phyloP scores from a whole-genome alignment of 2,797 vertebrate species.

The Pseudomugil gertrudae region DNA sequence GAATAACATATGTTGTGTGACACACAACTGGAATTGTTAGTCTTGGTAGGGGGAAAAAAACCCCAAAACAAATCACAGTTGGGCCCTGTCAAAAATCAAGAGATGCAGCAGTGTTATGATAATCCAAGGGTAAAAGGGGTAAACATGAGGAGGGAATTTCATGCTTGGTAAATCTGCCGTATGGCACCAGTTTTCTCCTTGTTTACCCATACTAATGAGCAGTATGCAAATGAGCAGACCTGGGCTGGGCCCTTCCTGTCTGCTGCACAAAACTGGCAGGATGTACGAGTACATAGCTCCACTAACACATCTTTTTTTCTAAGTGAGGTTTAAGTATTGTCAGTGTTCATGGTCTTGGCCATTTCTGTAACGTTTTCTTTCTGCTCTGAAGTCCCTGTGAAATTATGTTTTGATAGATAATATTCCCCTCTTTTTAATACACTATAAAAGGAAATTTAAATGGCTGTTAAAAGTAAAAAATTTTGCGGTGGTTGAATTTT shows the following conservation, averaged over 20 bases:
- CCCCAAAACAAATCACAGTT: conserved; percentile 46
- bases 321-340: conserved; percentile 15
- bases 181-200: conserved; percentile 75
- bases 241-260: conserved; percentile 43
- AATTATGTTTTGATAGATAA: conserved; percentile 47
- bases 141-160: conserved; percentile 81
- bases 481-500: conserved; percentile 19
- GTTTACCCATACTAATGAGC: conserved; percentile 82
- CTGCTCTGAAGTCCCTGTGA: conserved; percentile 28
- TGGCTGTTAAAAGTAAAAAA: conserved; percentile 1
- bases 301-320: conserved; percentile 7
- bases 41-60: conserved; percentile 32
- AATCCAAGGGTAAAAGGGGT: conserved; percentile 78
- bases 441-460: conserved; percentile 12
- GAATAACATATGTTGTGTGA: conserved; percentile 37
- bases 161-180: conserved; percentile 76
- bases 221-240: conserved; percentile 76
- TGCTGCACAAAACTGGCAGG: conserved; percentile 41
- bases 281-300: conserved; percentile 30
- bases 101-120: conserved; percentile 52
- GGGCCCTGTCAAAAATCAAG: conserved; percentile 62
- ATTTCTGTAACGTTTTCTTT: conserved; percentile 12
- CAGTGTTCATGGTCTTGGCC: conserved; percentile 23
- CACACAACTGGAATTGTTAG: conserved; percentile 39
- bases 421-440: conserved; percentile 17